Evolutionary conservation across 2,888 invertebrate species (phyloP).

Genomic region (Bursaphelenchus okinawaensis): DNA sequence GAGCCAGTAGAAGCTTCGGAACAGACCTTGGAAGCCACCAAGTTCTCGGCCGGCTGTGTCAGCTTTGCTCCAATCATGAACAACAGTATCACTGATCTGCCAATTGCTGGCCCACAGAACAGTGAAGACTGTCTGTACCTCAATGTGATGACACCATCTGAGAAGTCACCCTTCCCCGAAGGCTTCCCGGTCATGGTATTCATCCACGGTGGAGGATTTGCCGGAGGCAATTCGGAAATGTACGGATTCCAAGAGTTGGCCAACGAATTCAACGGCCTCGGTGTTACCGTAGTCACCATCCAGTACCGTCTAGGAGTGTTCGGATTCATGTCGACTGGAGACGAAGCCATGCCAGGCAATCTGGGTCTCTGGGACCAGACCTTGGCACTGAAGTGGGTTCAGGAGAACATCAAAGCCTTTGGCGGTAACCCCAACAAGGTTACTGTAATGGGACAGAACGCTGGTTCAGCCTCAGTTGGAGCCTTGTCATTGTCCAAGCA

Average conservation of each 20-base stretch:
- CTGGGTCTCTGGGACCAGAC: conserved; percentile 31
- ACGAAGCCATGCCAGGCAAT: conserved; percentile 25
- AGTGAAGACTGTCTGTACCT: conserved; percentile 30
- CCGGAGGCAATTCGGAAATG: conserved; percentile 16
- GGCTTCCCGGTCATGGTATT: conserved; percentile 24
- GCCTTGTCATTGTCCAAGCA: conserved; percentile 27
- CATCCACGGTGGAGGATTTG: conserved; percentile 22
- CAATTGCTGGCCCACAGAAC: background rate
- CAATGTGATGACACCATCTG: conserved; percentile 22
- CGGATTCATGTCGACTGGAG: conserved; percentile 30
- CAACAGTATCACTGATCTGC: conserved; percentile 11
- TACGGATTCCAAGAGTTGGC: conserved; percentile 20
- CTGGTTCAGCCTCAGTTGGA: conserved; percentile 36
- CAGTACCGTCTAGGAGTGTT: conserved; percentile 29
- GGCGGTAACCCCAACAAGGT: conserved; percentile 21
- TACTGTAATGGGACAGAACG: conserved; percentile 41
- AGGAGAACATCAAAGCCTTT: conserved; percentile 14
- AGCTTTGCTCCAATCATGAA: conserved; percentile 11
- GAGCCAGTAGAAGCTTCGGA: conserved; percentile 10
- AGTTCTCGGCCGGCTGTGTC: conserved; percentile 13
- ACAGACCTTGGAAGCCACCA: conserved; percentile 5
- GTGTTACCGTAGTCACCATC: conserved; percentile 20
- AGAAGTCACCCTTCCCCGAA: conserved; percentile 18
- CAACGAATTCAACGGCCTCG: conserved; percentile 23
- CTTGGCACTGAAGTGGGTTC: conserved; percentile 21